Evolutionary conservation across 2,113 vertebrate genomes (phyloP), one percentile per base, ranked within the genome.

Genomic region (Emydura subglobosa): DNA sequence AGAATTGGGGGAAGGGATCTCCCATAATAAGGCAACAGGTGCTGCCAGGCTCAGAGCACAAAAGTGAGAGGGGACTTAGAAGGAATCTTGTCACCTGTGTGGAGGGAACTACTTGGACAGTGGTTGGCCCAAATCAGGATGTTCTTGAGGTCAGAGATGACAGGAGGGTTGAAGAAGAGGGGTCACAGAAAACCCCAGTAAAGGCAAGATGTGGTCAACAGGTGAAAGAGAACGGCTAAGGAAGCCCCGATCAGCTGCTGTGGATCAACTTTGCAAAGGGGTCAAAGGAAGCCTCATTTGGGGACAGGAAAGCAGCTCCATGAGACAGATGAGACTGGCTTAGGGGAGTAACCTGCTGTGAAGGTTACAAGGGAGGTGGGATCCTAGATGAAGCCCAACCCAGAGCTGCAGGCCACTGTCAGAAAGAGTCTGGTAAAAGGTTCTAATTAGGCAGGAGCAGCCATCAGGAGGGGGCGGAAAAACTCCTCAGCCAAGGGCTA

Each of bases 271-370:
- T 47, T 29, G 12, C 6, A 47, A 24, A 13, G 24, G 6, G 6
- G 42, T 6, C 24, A 47, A 42, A 42, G 12, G 11, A 47, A 47
- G 22, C 10, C 74, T 25, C 3, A 42, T 44, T 47, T 25, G 74
- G 42, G 42, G 74, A 44, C 42, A 76, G 25, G 8, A 39, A 72
- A 72, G 34, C 19, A 72, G 34, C 16, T n/a, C 34, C 7, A n/a
- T 10, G 31, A 65, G 6, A 65, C 8, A 10, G n/a, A 72, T 22
- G 34, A 72, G 65, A 39, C 9, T 3, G 1, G 17, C 83, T 27
- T 14, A 54, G 59, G 2, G 9, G 22, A 2, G 0, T 11, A 34
- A 1, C 4, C 14, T 31, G 53, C 8, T 22, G 13, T 0, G 5
- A 5, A 8, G 65, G 21, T 3, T 9, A 14, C 42, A 54, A 57